phyloP scores from a whole-genome alignment of 2,888 invertebrate species.

The Osmoderma eremita region DNA sequence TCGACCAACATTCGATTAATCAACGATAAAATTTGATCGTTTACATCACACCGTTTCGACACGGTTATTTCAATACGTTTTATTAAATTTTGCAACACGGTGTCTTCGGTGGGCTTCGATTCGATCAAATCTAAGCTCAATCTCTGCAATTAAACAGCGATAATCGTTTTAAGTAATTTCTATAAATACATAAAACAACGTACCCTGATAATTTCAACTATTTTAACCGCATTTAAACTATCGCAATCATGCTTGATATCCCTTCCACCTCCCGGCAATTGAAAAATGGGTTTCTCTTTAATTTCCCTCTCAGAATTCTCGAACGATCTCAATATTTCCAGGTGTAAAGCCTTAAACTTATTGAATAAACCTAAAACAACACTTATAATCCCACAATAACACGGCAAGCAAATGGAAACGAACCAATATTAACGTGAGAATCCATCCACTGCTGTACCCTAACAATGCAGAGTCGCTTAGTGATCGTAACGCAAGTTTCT shows the following conservation, averaged over 20 bases:
- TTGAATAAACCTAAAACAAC: slow-evolving; percentile 55
- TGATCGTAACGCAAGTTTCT: slow-evolving; percentile 65
- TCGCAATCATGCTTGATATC: slow-evolving; percentile 52
- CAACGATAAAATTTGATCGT: slow-evolving; percentile 52
- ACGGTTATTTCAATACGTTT: slow-evolving; percentile 50
- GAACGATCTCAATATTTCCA: slow-evolving; percentile 51
- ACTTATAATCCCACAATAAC: neutral
- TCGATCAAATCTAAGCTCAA: slow-evolving; percentile 43
- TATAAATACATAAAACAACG: too few relatives aligned
- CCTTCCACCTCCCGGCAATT: slow-evolving; percentile 49
- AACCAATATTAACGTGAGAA: slow-evolving; percentile 61
- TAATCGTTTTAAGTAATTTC: too few relatives aligned
- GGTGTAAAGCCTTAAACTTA: slow-evolving; percentile 57
- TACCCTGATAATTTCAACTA: slow-evolving; percentile 56
- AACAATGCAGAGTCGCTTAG: slow-evolving; percentile 64
- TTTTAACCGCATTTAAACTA: slow-evolving; percentile 52
- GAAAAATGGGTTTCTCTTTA: slow-evolving; percentile 50
- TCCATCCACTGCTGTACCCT: slow-evolving; percentile 69
- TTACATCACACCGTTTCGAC: slow-evolving; percentile 57
- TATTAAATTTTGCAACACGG: slow-evolving; percentile 38
- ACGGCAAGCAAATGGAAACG: neutral
- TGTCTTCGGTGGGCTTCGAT: neutral
- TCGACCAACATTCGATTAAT: slow-evolving; percentile 55
- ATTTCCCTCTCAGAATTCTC: slow-evolving; percentile 45
- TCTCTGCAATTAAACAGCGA: slow-evolving; percentile 44